Base-by-base conservation (phyloP, 2,888 invertebrate species). In the Crioceris asparagi region DNA sequence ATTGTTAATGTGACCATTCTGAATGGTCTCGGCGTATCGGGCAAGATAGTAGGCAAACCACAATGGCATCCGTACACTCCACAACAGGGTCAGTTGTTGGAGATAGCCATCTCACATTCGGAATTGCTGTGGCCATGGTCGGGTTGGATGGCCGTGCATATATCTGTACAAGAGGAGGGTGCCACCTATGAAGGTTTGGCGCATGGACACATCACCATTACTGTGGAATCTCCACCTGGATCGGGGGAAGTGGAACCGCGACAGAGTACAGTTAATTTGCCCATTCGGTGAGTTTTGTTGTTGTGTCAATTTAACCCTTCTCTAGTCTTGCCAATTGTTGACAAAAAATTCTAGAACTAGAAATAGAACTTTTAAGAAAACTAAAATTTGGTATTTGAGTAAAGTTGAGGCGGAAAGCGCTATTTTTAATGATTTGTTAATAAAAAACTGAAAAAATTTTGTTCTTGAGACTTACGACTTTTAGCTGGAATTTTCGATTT, bases 111-210 rank as follows among this genome's bases (percentile, higher is more conserved):
- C 37, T 74, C 82, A 3, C 75, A 83, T 66, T 86, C 88, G 8
- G 75, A 78, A 46, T 71, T 83, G 23, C 67, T 96, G 36, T 97
- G 94, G 94, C 96, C 96, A 1, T 96, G 94, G 93, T 87, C 92
- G 1, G 96, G 96, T 0, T 96, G 88, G 83, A 64, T 96, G 50
- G 90, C 91, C 2, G 76, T 96, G 15, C 73, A 77, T 53, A 71
- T 90, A 43, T 75, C 74, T 10, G 81, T 83, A 12, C 70, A 77
- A 38, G 65, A 72, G 39, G 66, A 70, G 15, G 83, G 79, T 3
- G 70, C 72, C 3, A 66, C 70, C 32, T 86, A 76, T 68, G 83
- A 86, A 56, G 88, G 87, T 6, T 67, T 81, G 36, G 81, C 82
- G 5, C 81, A 88, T 65, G 84, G 96, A 12, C 84, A 85, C 50